phyloP scores from a whole-genome alignment of 2,113 vertebrate genomes.

The Dermatemys mawii region DNA sequence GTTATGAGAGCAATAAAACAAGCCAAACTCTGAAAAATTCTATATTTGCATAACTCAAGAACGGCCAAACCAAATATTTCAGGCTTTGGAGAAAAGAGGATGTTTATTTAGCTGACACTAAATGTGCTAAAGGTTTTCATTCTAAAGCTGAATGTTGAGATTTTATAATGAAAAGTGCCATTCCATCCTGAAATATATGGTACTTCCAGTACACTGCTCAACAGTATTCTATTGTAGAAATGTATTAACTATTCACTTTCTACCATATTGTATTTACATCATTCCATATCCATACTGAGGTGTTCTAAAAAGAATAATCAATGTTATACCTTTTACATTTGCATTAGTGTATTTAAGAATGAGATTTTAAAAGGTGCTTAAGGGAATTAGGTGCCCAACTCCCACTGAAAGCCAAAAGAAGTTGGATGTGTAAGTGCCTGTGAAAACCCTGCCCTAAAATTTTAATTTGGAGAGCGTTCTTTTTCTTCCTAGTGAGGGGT shows the following conservation, averaged over 20 bases:
- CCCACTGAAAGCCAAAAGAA: background rate
- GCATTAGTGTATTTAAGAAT: background rate
- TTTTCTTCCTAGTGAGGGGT: background rate
- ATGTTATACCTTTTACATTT: background rate
- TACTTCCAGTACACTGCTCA: background rate
- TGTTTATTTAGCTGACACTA: background rate
- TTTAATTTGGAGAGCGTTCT: background rate
- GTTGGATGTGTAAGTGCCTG: background rate
- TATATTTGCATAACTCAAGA: fast-evolving
- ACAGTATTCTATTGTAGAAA: background rate
- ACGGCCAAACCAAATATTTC: background rate
- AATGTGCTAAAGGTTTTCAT: background rate
- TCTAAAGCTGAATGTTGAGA: background rate
- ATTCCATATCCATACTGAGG: background rate
- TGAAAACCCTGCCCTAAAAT: background rate
- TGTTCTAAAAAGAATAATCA: background rate
- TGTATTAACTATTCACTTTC: background rate
- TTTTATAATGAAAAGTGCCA: slow-evolving; percentile 19
- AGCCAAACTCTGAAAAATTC: background rate
- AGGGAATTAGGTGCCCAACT: background rate
- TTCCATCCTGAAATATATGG: background rate
- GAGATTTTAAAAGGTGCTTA: background rate
- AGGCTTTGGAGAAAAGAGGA: background rate
- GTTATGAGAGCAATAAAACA: background rate
- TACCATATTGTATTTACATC: background rate